Conservation (phyloP, 2,888 invertebrate species). For the Parnassius orleans region DNA sequence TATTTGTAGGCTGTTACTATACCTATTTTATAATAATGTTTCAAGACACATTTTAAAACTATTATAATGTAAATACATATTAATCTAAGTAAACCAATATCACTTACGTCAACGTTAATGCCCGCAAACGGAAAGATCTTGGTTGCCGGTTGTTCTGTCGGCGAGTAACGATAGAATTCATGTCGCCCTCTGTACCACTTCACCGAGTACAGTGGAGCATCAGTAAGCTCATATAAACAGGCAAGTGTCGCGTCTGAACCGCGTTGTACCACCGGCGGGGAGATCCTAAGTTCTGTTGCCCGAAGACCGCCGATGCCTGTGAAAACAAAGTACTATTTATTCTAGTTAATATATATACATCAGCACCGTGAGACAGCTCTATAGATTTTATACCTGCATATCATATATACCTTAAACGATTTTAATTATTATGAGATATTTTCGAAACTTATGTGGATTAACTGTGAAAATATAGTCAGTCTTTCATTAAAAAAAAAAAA, state of each 20-base stretch:
- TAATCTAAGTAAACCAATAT: neutral
- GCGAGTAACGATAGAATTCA: constrained; percentile 85
- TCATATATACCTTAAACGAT: no score
- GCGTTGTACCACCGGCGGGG: constrained; percentile 82
- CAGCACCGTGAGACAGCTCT: no score
- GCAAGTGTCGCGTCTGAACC: constrained; percentile 81
- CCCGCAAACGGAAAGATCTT: constrained; percentile 85
- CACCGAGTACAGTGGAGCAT: constrained; percentile 85
- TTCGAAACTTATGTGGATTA: no score
- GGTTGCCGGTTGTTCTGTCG: constrained; percentile 83
- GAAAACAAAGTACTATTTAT: constrained; percentile 5
- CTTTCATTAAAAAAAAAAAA: no score
- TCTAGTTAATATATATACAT: no score
- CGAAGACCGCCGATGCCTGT: constrained; percentile 75
- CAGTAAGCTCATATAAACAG: constrained; percentile 83
- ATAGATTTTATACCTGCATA: no score
- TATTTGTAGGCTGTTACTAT: no score
- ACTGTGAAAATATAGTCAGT: no score
- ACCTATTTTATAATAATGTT: no score
- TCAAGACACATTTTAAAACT: no score
- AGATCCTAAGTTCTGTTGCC: constrained; percentile 78
- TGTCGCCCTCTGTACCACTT: constrained; percentile 86
- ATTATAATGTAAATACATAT: neutral
- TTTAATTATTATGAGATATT: no score
- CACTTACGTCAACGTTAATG: constrained; percentile 84